A percentile compares a stretch with the other conserved stretches of the same genome.
phyloP scores from a whole-genome alignment of 1,140 invertebrate species.

The Temnothorax longispinosus region DNA sequence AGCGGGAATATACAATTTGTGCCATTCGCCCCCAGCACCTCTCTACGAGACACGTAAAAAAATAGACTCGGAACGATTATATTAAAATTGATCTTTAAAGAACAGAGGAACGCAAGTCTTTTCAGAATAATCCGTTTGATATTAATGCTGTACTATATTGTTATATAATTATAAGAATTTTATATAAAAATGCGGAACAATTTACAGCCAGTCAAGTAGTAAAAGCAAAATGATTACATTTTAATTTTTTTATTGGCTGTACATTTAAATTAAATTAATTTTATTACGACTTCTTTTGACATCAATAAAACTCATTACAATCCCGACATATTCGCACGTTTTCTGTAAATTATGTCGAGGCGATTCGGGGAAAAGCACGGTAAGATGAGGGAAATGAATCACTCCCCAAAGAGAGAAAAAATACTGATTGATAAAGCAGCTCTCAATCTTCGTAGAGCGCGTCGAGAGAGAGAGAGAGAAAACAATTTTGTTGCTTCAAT shows the following conservation, averaged over 20 bases:
- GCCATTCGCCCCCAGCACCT: conserved; percentile 84
- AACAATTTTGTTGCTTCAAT: conserved; percentile 36
- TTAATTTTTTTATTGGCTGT: conserved; percentile 81
- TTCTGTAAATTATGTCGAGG: conserved; percentile 13
- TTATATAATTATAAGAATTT: conserved; percentile 75
- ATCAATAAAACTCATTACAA: neutral
- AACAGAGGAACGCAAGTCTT: neutral
- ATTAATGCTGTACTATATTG: conserved; percentile 81
- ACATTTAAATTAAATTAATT: conserved; percentile 85
- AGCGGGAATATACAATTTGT: conserved; percentile 89
- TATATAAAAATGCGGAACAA: conserved; percentile 81
- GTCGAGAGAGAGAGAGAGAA: neutral
- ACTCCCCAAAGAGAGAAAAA: neutral
- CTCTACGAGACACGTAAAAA: conserved; percentile 10
- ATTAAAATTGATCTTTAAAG: neutral
- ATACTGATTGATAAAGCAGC: conserved; percentile 27
- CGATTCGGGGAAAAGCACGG: neutral
- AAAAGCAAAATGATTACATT: conserved; percentile 79
- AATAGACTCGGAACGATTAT: neutral
- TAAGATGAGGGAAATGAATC: conserved; percentile 6
- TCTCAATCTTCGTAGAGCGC: neutral
- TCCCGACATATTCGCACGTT: conserved; percentile 2
- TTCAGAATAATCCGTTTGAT: conserved; percentile 76
- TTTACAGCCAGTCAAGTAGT: conserved; percentile 81
- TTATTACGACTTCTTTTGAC: conserved; percentile 77